Evolutionary conservation across 2,797 vertebrate genomes (phyloP), one percentile per base, ranked within the genome.

Genomic region (Pyrocephalus nanus): DNA sequence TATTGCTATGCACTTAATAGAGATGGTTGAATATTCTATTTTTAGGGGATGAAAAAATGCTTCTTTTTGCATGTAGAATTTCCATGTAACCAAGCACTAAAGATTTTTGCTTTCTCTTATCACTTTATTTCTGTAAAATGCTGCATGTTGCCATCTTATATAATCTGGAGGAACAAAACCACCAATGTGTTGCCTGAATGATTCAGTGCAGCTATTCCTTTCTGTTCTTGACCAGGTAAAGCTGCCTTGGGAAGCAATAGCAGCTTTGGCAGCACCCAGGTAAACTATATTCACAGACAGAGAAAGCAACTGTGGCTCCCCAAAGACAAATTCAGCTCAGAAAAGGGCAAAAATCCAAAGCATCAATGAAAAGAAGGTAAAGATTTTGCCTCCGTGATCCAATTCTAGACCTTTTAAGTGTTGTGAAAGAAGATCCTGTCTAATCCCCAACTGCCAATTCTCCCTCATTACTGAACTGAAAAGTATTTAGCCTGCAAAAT

Each of bases 41-140:
- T 74, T 67, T 2, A 1, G 12, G 2, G 8, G 2, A 71, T 66
- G 10, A 7, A 36, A 69, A 22, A 29, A 8, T n/a, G 11, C 7
- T 67, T 54, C 36, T 42, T 76, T 82, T 78, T 64, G 40, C 10
- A 62, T 0, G 0, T 12, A 5, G 1, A 67, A 34, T 50, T 83
- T 76, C 25, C n/a, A 30, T 15, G 36, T 60, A 70, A 60, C 25
- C 53, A 71, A 45, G 4, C 4, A 34, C 17, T 22, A 53, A 71
- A 48, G 1, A 0, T 14, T 22, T 47, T 30, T 7, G 55, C 43
- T 8, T 34, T 36, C 9, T 38, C 73, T 73, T 50, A 43, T 9
- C 5, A 1, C 4, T 87, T 70, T 54, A 29, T 73, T 76, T 87
- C 34, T 77, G 10, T 48, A 77, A 71, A 94, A 72, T 71, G 15